These are phyloP conservation scores for Discoglossus pictus DNA, from an alignment of 2,797 vertebrate species.

Conservation along the genomic window DNA sequence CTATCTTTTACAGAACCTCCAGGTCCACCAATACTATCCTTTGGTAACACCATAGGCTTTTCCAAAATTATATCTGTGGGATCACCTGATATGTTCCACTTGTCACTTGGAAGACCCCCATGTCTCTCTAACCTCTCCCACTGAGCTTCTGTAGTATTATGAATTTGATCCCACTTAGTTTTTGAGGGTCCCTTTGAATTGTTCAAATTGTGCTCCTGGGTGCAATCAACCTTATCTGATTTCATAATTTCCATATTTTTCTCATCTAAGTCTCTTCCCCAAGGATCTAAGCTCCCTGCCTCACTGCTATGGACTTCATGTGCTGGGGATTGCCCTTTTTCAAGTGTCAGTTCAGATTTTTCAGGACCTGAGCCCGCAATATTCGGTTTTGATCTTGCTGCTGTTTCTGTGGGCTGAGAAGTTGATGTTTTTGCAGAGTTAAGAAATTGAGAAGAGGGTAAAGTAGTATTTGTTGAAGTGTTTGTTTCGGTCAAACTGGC, in stretches of 20 bases:
- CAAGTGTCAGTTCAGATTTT: background rate
- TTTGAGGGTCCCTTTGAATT: background rate
- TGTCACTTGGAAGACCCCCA: background rate
- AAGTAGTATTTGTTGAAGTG: too few relatives aligned
- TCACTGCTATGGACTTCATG: too few relatives aligned
- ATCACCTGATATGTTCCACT: background rate
- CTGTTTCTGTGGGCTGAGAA: too few relatives aligned
- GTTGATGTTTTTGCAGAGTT: too few relatives aligned
- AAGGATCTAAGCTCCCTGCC: background rate
- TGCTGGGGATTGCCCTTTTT: too few relatives aligned
- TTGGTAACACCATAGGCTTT: background rate
- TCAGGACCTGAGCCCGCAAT: too few relatives aligned
- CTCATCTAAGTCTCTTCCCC: background rate
- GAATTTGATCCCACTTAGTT: constrained; percentile 16
- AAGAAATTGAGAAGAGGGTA: too few relatives aligned
- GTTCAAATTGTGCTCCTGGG: background rate
- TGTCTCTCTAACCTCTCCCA: background rate
- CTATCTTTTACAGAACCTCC: background rate
- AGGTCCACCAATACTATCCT: background rate
- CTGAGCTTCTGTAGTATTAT: too few relatives aligned
- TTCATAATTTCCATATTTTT: background rate
- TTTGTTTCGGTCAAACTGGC: background rate
- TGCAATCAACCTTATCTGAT: background rate
- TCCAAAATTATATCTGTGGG: too few relatives aligned
- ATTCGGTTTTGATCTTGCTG: too few relatives aligned